Percentiles rank a stretch among this genome's conserved stretches.
Evolutionary conservation across 2,797 vertebrate genomes (phyloP).

Genomic region (Peromyscus nudipes): DNA sequence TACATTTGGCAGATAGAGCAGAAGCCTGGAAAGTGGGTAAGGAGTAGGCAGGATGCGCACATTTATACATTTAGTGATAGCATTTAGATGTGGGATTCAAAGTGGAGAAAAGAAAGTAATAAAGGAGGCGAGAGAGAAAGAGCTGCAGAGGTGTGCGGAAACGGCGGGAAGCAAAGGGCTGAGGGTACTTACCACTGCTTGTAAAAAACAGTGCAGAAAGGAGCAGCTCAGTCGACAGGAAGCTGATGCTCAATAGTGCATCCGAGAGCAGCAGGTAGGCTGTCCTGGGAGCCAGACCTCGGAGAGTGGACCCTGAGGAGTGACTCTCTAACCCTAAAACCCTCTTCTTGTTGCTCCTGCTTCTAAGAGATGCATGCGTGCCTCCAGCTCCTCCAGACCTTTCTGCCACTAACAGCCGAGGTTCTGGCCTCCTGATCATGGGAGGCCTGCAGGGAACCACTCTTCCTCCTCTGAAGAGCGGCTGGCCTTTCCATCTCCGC

Average conservation of each 20-base stretch:
- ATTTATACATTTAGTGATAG: background rate
- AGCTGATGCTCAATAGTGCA: background rate
- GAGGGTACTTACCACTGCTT: background rate
- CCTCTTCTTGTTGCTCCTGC: background rate
- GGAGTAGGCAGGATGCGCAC: too few species aligned
- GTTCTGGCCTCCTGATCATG: background rate
- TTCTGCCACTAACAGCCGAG: background rate
- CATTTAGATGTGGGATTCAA: background rate
- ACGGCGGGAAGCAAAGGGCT: background rate
- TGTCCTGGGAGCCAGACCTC: background rate
- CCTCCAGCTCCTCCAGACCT: background rate
- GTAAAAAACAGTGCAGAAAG: background rate
- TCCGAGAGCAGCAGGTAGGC: background rate
- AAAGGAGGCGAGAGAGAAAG: background rate
- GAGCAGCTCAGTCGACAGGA: background rate
- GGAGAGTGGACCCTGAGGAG: background rate
- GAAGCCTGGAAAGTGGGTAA: background rate
- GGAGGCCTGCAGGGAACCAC: too few species aligned
- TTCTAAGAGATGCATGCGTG: background rate
- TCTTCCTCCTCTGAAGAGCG: background rate
- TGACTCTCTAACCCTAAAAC: background rate
- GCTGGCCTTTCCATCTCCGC: background rate
- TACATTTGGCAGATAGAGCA: background rate
- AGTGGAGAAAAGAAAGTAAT: background rate
- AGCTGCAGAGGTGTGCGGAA: background rate